A percentile compares a stretch with the other conserved stretches of the same genome.
phyloP scores from a whole-genome alignment of 2,888 invertebrate species.

The Caenorhabditis sp. region DNA sequence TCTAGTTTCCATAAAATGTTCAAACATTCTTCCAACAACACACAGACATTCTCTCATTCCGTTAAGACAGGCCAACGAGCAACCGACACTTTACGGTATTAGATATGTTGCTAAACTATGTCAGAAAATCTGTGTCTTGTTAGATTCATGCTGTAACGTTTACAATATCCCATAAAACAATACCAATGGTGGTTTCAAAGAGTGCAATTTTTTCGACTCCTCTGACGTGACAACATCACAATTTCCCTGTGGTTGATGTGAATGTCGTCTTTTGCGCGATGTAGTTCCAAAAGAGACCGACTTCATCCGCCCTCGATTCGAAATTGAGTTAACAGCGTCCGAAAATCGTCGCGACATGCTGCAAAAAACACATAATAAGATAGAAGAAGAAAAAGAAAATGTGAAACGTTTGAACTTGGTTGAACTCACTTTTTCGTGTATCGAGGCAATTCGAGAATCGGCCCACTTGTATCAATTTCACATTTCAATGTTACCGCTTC shows the following conservation, averaged over 20 bases:
- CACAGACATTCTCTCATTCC: too few relatives aligned
- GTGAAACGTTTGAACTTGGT: not conserved
- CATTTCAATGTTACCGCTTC: slow-evolving; percentile 65
- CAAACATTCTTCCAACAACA: too few relatives aligned
- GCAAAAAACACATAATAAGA: slow-evolving; percentile 13
- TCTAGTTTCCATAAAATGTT: too few relatives aligned
- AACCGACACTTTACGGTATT: too few relatives aligned
- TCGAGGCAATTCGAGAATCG: slow-evolving; percentile 55
- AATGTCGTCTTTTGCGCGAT: slow-evolving; percentile 43
- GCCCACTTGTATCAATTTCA: slow-evolving; percentile 57
- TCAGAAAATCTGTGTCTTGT: too few relatives aligned
- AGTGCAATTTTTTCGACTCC: slow-evolving; percentile 53
- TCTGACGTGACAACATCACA: slow-evolving; percentile 44
- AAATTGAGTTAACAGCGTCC: slow-evolving; percentile 55
- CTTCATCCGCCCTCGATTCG: slow-evolving; percentile 44
- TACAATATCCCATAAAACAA: too few relatives aligned
- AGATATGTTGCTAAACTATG: too few relatives aligned
- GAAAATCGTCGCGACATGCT: slow-evolving; percentile 64
- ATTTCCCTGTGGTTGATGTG: slow-evolving; percentile 46
- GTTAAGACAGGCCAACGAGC: too few relatives aligned
- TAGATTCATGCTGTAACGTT: too few relatives aligned
- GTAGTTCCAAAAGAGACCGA: slow-evolving; percentile 56
- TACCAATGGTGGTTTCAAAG: slow-evolving; percentile 58
- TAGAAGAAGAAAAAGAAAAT: not conserved
- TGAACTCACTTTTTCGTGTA: slow-evolving; percentile 54